These are phyloP conservation scores for Polyommatus icarus DNA, from an alignment of 2,888 invertebrate genomes.

Conservation along the genomic window DNA sequence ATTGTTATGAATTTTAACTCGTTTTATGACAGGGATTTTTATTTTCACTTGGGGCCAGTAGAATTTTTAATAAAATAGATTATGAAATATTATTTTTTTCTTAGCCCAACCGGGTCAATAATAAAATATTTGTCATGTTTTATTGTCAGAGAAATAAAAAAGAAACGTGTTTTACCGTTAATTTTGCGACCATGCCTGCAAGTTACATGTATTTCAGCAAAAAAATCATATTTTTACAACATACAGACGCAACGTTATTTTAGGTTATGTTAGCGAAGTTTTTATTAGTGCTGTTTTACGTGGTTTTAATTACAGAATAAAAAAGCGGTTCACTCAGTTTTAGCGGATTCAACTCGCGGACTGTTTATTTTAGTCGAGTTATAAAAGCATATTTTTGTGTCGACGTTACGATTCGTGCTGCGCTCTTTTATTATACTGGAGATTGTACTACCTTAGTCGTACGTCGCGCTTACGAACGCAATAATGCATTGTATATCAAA, in stretches of 20 bases:
- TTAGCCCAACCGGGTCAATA: too few relatives aligned
- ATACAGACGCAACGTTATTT: neutral
- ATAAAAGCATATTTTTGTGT: neutral
- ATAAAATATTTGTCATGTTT: neutral
- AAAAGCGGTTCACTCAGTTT: neutral
- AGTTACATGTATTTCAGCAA: neutral
- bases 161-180: neutral
- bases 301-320: slow-evolving; percentile 7
- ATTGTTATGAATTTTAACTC: slow-evolving; percentile 1
- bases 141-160: neutral
- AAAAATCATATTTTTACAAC: neutral
- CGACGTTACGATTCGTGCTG: neutral
- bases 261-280: neutral
- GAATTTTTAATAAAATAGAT: neutral
- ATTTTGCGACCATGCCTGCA: neutral
- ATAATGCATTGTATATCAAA: too few relatives aligned
- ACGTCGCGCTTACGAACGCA: too few relatives aligned
- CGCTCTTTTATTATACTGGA: neutral
- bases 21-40: neutral
- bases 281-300: slow-evolving; percentile 3
- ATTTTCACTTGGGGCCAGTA: neutral
- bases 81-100: too few relatives aligned
- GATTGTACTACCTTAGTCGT: neutral
- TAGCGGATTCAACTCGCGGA: neutral
- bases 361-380: slow-evolving; percentile 13